Evolutionary conservation across 2,888 invertebrate species (phyloP).

Genomic region (Tolmerus cingulatus): DNA sequence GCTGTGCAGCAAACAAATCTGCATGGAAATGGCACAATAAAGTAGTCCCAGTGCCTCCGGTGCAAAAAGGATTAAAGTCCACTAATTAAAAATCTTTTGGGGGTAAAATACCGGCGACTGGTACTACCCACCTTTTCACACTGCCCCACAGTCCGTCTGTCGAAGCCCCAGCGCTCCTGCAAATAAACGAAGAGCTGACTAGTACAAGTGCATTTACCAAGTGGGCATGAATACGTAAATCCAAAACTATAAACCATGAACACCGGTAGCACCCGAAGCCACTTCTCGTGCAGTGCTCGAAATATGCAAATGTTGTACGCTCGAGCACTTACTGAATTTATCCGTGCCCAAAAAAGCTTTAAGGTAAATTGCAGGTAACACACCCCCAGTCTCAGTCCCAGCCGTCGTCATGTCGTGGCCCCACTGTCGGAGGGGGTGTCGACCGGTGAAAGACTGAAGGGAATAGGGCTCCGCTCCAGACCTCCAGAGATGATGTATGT

Average conservation of each 20-base stretch:
- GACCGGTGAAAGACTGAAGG: not conserved
- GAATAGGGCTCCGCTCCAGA: not conserved
- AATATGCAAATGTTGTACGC: constrained; percentile 6
- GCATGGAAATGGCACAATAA: not conserved
- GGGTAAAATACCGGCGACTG: not conserved
- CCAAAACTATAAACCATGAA: not conserved
- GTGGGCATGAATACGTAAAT: constrained; percentile 9
- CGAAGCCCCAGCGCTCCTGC: not conserved
- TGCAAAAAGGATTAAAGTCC: not conserved
- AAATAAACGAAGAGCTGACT: not conserved
- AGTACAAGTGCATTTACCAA: not conserved
- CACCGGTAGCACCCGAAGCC: not conserved
- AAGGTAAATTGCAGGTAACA: not conserved
- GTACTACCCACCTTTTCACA: not conserved
- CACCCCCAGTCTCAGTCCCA: not conserved
- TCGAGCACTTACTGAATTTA: constrained; percentile 10
- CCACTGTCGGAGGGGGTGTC: not conserved
- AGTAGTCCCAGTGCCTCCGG: not conserved
- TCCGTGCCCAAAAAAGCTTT: not conserved
- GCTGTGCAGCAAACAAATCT: not conserved
- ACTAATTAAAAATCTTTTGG: constrained; percentile 9
- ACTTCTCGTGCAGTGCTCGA: not conserved
- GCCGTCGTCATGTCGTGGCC: not conserved
- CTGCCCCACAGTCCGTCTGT: not conserved
- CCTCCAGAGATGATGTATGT: not conserved